Base-by-base conservation (phyloP, 2,113 vertebrate genomes). In the Bagarius yarrelli region DNA sequence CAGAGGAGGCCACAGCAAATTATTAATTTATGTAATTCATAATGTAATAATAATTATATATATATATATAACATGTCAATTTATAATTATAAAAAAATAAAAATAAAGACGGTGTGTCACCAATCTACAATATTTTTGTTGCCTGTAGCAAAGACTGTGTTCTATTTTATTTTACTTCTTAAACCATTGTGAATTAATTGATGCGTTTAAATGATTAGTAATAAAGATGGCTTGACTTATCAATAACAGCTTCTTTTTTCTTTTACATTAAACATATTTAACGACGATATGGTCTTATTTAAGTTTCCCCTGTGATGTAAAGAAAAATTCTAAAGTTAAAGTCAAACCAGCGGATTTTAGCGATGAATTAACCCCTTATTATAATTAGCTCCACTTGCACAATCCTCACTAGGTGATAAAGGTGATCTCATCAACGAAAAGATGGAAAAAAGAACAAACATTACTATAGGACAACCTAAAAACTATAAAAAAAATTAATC, bases 311-410 rank as follows among this genome's bases (percentile, higher is more conserved):
- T 85, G 73, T 56, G 88, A 89, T 32, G 87, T 79, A 70, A 88
- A 81, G 19, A 52, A 81, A 19, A 59, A 67, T 53, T 76, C 34
- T 8, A 32, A 36, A 4, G 4, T 15, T 3, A 36, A 21, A 34
- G 50, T 85, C 2, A 55, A 80, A 0, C 79, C n/a, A 2, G 84
- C 69, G 5, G 87, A 91, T 80, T 88, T 91, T 47, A 73, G 72
- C 11, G 90, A 92, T 64, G 91, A 92, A 81, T 92, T 89, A 91
- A 93, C 81, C 63, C 91, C 81, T 94, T 94, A 81, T 94, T 92
- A 69, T 89, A 91, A 81, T 50, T 69, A 66, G 53, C 52, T 72
- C 36, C 12, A 52, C 12, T 64, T 34, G 34, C 34, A 47, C 44
- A 16, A 40, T 6, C 0, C 27, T 57, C 25, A 25, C 11, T 8